Base-by-base conservation (phyloP, 2,888 invertebrate species). In the Acleris laterana region DNA sequence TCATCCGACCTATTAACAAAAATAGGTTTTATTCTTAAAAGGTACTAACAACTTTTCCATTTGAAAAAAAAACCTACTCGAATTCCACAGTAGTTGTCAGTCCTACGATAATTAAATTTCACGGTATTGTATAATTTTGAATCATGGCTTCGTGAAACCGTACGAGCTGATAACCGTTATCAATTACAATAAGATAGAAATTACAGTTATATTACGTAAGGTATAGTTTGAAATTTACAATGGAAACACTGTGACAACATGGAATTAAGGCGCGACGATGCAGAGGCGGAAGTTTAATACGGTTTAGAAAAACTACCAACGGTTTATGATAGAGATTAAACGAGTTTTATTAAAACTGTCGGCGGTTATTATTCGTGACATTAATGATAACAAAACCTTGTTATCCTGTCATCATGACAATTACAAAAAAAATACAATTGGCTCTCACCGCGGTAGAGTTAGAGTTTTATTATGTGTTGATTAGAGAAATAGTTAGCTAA, bases 131-230 rank as follows among this genome's bases (percentile, higher is more conserved):
- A 49, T 32, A 57, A 63, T 25, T 19, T 42, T 28, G n/a, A 48
- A 49, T 19, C 28, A 5, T 20, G 17, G 19, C 22, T 49, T 16
- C 52, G 28, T 13, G 42, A 28, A 32, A 50, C 38, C 50, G 44
- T 57, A 46, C 46, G 46, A 25, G 28, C 57, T 44, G 65, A 65
- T 56, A 64, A 60, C 55, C 20, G 32, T 65, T 65, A 65, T 65
- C 65, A 65, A 61, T 61, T 61, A 61, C 61, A 61, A 61, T 65
- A 60, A 63, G 63, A 63, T 57, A 56, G 44, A 56, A 46, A n/a
- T 44, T 46, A 56, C 25, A n/a, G 9, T 49, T 9, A 25, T 25
- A 28, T 57, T 63, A 51, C 7, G 13, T 38, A 38, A 38, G 20
- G 32, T 58, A 52, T 58, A 25, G 13, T 59, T 49, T 49, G 11